phyloP scores from a whole-genome alignment of 2,797 vertebrate species.

The Pachyuromys duprasi region DNA sequence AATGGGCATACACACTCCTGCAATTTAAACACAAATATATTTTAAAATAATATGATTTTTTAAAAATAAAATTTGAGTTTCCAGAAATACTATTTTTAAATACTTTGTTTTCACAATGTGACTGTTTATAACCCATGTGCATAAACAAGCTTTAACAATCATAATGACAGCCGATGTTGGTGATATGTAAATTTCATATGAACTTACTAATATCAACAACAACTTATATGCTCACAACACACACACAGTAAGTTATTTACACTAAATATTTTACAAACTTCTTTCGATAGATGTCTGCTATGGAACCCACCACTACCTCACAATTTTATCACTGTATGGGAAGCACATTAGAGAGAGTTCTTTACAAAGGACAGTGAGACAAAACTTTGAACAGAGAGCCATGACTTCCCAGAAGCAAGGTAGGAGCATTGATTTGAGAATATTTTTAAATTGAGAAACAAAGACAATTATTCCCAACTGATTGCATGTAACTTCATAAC shows the following conservation, averaged over 20 bases:
- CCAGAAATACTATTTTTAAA: conserved; percentile 59
- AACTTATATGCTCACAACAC: background rate
- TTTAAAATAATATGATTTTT: conserved; percentile 8
- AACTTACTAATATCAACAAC: background rate
- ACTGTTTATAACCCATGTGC: conserved; percentile 60
- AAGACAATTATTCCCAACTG: conserved; percentile 7
- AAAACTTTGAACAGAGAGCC: background rate
- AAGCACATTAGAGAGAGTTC: background rate
- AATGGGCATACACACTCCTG: conserved; percentile 37
- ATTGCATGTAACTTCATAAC: background rate
- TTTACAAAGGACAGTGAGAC: background rate
- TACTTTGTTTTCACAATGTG: conserved; percentile 30
- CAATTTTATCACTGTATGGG: background rate
- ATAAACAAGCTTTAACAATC: conserved; percentile 38
- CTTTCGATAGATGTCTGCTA: background rate
- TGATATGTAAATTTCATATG: background rate
- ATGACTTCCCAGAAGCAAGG: background rate
- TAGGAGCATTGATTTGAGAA: background rate
- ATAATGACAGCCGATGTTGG: background rate
- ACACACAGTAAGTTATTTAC: background rate
- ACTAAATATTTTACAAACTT: background rate
- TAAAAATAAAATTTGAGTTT: background rate
- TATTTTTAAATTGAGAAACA: conserved; percentile 45
- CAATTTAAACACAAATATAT: conserved; percentile 43
- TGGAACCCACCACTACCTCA: background rate